phyloP scores from a whole-genome alignment of 1,140 invertebrate species.

The Drosophila littoralis region DNA sequence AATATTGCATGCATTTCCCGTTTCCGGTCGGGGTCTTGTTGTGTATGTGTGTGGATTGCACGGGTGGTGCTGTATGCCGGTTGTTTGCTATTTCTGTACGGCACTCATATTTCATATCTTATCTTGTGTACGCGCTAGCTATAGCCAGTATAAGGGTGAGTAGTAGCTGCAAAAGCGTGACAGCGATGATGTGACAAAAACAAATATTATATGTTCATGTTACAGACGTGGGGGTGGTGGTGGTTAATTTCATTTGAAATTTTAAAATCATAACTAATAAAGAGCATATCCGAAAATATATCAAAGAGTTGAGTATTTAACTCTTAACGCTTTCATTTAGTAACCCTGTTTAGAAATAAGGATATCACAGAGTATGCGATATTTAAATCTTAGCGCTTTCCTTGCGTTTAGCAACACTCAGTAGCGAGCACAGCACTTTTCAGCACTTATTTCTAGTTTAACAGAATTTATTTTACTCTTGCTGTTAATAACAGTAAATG shows the following conservation, averaged over 20 bases:
- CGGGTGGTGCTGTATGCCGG: constrained; percentile 35
- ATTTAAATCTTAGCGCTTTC: constrained; percentile 1
- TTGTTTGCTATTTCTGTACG: constrained; percentile 68
- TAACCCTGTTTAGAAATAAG: no score
- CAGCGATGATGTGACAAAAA: constrained; percentile 57
- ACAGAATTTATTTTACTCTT: not conserved
- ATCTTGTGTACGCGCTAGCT: constrained; percentile 49
- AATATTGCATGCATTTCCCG: constrained; percentile 72
- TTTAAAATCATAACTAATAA: not conserved
- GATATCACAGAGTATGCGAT: not conserved
- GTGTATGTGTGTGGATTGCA: constrained; percentile 45
- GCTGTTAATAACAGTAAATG: not conserved
- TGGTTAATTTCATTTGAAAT: not conserved
- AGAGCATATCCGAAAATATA: not conserved
- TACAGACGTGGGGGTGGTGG: constrained; percentile 20
- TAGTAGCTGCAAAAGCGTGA: constrained; percentile 11
- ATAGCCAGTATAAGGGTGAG: constrained; percentile 41
- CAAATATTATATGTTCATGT: constrained; percentile 55
- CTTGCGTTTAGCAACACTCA: constrained; percentile 12
- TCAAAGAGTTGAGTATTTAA: no score
- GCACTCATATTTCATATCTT: constrained; percentile 69
- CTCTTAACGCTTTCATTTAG: no score
- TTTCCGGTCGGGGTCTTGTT: constrained; percentile 60
- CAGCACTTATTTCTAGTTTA: not conserved
- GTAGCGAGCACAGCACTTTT: not conserved